Conservation (phyloP, 2,888 invertebrate genomes). For the Sepiola atlantica region DNA sequence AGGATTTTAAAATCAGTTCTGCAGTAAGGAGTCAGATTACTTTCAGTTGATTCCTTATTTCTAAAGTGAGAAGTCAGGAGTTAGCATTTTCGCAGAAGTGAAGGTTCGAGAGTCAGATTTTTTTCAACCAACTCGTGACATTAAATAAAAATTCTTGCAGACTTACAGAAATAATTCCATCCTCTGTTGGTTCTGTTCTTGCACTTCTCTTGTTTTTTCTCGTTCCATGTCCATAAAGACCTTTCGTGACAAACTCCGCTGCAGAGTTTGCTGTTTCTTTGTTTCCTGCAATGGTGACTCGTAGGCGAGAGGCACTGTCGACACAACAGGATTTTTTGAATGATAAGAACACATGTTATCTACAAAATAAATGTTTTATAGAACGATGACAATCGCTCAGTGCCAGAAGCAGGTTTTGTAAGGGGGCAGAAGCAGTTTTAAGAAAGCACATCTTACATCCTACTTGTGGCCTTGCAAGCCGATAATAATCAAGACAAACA, state of each 20-base stretch:
- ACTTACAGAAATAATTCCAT: slow-evolving; percentile 33
- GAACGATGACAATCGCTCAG: background rate
- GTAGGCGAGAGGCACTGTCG: slow-evolving; percentile 51
- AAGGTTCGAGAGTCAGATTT: too few species aligned
- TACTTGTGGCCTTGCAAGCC: too few species aligned
- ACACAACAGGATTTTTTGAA: slow-evolving; percentile 3
- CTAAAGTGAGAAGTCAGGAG: too few species aligned
- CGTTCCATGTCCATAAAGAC: slow-evolving; percentile 73
- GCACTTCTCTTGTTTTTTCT: slow-evolving; percentile 70
- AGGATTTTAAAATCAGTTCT: too few species aligned
- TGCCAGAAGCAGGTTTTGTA: too few species aligned
- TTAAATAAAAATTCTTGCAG: background rate
- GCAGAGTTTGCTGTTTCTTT: slow-evolving; percentile 61
- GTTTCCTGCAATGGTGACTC: slow-evolving; percentile 58
- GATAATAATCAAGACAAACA: too few species aligned
- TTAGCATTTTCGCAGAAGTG: too few species aligned
- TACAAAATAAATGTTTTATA: background rate
- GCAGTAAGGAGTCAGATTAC: too few species aligned
- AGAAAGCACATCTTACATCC: too few species aligned
- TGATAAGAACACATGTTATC: background rate
- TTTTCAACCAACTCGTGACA: too few species aligned
- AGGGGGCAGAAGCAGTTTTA: too few species aligned
- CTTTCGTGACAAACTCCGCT: slow-evolving; percentile 70
- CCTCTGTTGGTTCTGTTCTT: background rate
- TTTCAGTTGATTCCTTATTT: too few species aligned